Conservation (phyloP, 2,113 vertebrate species). For the Mugil cephalus region DNA sequence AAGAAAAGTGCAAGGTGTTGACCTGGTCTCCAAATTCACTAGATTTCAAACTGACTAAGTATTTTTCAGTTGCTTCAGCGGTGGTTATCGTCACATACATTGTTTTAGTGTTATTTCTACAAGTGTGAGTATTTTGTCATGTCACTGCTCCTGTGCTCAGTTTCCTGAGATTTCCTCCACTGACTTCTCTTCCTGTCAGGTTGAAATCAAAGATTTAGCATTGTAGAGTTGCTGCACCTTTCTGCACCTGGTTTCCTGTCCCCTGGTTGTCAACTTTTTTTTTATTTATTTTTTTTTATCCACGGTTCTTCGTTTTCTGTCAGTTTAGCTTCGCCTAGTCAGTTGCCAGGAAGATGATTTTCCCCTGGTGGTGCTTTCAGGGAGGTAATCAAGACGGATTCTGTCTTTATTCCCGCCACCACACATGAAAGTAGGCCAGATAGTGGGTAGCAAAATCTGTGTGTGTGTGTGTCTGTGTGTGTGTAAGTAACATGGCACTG, state of each 20-base stretch:
- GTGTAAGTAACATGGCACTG: slow-evolving; percentile 67
- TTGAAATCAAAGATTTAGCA: slow-evolving; percentile 5
- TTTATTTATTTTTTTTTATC: too few species aligned
- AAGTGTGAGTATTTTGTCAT: too few species aligned
- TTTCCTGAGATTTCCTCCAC: not conserved
- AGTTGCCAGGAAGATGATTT: slow-evolving; percentile 66
- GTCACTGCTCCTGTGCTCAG: too few species aligned
- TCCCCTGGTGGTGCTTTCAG: slow-evolving; percentile 76
- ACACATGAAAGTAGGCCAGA: slow-evolving; percentile 83
- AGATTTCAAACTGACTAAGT: too few species aligned
- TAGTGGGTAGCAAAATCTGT: slow-evolving; percentile 61
- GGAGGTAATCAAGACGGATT: slow-evolving; percentile 77
- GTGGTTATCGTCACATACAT: too few species aligned
- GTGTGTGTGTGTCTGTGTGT: slow-evolving; percentile 49
- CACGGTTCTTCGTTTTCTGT: slow-evolving; percentile 36
- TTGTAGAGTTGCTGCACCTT: not conserved
- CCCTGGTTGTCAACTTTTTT: slow-evolving; percentile 24
- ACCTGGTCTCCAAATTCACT: too few species aligned
- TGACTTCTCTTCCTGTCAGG: too few species aligned
- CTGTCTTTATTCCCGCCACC: slow-evolving; percentile 79
- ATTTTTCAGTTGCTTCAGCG: too few species aligned
- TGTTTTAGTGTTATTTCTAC: too few species aligned
- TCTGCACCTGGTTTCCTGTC: slow-evolving; percentile 26
- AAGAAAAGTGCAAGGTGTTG: too few species aligned
- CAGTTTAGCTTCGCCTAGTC: slow-evolving; percentile 57